A percentile compares a stretch with the other conserved stretches of the same genome.
Conservation (phyloP, 2,113 vertebrate species). For the Dromiciops gliroides region DNA sequence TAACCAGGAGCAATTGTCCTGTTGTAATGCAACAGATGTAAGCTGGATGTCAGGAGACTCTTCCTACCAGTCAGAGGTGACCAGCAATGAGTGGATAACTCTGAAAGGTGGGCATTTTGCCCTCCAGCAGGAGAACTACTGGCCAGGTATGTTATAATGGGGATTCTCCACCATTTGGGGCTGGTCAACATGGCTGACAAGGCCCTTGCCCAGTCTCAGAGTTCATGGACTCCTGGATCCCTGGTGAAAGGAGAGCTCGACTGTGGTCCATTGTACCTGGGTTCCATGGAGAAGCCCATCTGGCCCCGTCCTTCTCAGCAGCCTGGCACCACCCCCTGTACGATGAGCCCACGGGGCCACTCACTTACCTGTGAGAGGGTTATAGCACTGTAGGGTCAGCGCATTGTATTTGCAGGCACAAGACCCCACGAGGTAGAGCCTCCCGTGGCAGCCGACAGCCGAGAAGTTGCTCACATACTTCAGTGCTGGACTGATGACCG, state of each 20-base stretch:
- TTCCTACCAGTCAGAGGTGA: not conserved
- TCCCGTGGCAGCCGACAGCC: slow-evolving; percentile 88
- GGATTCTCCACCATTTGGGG: too few species aligned
- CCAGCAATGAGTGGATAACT: not conserved
- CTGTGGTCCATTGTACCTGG: too few species aligned
- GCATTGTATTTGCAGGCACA: slow-evolving; percentile 97
- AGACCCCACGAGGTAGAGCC: slow-evolving; percentile 96
- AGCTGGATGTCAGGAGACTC: not conserved
- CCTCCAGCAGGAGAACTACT: too few species aligned
- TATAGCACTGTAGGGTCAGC: slow-evolving; percentile 97
- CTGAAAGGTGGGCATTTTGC: too few species aligned
- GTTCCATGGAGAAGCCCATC: not conserved
- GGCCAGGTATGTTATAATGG: not conserved
- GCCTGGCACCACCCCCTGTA: fast-evolving
- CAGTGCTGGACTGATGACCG: slow-evolving; percentile 87
- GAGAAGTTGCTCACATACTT: slow-evolving; percentile 98
- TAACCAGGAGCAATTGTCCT: too few species aligned
- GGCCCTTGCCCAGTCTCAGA: not conserved
- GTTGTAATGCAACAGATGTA: not conserved
- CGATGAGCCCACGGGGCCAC: not conserved
- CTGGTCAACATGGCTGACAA: not conserved
- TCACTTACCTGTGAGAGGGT: slow-evolving; percentile 93
- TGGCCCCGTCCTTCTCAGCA: fast-evolving
- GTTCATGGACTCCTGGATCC: not conserved
- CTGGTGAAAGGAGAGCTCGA: too few species aligned